Percentiles rank a stretch among this genome's conserved stretches.
Evolutionary conservation across 1,140 invertebrate species (phyloP).

Genomic region (Phortica variegata): DNA sequence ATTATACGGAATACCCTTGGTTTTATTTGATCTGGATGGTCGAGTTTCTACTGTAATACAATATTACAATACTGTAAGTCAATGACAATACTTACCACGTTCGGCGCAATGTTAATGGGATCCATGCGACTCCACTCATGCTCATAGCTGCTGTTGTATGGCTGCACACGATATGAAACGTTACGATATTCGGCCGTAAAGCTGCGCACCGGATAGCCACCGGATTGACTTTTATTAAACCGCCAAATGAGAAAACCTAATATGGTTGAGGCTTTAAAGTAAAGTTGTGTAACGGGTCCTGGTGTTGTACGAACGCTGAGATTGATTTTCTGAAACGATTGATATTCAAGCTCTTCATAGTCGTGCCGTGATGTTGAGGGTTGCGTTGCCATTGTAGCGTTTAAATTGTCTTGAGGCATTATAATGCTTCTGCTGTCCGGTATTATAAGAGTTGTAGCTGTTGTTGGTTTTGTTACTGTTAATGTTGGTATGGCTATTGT

Average conservation of each 20-base stretch:
- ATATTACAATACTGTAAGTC: no score
- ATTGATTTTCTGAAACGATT: slow-evolving; percentile 35
- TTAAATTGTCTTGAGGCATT: no score
- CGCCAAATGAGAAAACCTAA: slow-evolving; percentile 54
- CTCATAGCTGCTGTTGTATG: slow-evolving; percentile 40
- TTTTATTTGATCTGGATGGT: no score
- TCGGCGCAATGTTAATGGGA: slow-evolving; percentile 53
- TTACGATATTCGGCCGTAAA: slow-evolving; percentile 53
- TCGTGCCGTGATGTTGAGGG: slow-evolving; percentile 1
- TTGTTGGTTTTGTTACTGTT: slow-evolving; percentile 7
- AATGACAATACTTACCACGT: slow-evolving; percentile 53
- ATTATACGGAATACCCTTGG: no score
- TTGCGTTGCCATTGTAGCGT: no score
- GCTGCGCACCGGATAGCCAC: slow-evolving; percentile 53
- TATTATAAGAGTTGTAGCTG: slow-evolving; percentile 13
- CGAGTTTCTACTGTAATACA: no score
- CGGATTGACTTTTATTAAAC: slow-evolving; percentile 49
- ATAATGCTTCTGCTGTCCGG: slow-evolving; percentile 11
- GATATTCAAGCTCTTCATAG: slow-evolving; percentile 33
- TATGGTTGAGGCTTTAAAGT: slow-evolving; percentile 54
- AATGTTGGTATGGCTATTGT: not conserved
- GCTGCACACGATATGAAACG: slow-evolving; percentile 32
- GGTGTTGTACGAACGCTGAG: slow-evolving; percentile 48
- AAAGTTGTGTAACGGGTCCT: slow-evolving; percentile 46
- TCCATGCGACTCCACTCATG: slow-evolving; percentile 51